Evolutionary conservation across 2,888 invertebrate species (phyloP), one percentile per base, ranked within the genome.

Genomic region (Plagodis dolabraria): DNA sequence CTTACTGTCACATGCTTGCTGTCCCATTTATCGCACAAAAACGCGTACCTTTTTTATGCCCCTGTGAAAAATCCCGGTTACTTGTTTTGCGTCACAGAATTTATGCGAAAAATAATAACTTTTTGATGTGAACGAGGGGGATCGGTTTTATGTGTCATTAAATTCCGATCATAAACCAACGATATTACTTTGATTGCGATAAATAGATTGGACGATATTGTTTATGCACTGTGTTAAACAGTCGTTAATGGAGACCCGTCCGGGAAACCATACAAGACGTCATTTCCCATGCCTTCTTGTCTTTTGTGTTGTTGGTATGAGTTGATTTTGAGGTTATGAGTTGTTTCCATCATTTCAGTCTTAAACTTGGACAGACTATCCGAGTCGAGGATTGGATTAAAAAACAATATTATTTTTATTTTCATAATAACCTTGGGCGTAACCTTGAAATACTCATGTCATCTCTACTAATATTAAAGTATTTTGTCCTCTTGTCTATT

Each of bases 41-140:
- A 71, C 63, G 52, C 67, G 65, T 71, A 36, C 47, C 42, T 47
- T 54, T 81, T 83, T 85, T 83, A 84, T 75, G 69, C 61, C 60
- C 66, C 71, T 75, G 72, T 75, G 75, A 74, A 81, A 85, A 80
- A 75, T 68, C 75, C 74, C 71, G 75, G 75, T 80, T 79, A 74
- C 80, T 83, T 83, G 85, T 85, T 86, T 81, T 84, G 84, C 86
- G 85, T 85, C 84, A 81, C 68, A 70, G 71, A 66, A 83, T 87
- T 89, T 85, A 87, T 79, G 83, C 64, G 82, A 79, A 77, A 85
- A 82, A 86, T 87, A 85, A 88, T 83, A 87, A 87, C 81, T 72
- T 85, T 89, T 86, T 87, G 81, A 85, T 87, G 86, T 74, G 73
- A 68, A 60, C 73, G 72, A 33, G 65, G 61, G 67, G 71, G 71